Evolutionary conservation across 2,113 vertebrate genomes (phyloP).

Genomic region (Chloebia gouldiae): DNA sequence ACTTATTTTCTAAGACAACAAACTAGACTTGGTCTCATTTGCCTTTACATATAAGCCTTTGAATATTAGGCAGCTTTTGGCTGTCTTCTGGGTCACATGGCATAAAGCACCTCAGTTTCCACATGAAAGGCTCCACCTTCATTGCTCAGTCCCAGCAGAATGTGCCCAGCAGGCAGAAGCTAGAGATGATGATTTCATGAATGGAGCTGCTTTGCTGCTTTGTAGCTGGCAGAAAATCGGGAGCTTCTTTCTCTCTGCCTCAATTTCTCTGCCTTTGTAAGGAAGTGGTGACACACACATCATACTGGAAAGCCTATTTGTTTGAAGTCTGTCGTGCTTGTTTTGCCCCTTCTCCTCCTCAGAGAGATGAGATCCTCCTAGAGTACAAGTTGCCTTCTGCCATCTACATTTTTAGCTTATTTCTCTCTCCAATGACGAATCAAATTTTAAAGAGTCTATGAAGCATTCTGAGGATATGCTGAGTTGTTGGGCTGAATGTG

Average conservation of each 20-base stretch:
- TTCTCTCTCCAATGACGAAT: not conserved
- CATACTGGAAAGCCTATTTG: not conserved
- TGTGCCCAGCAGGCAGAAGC: constrained; percentile 1
- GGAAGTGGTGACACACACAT: not conserved
- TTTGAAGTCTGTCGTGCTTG: not conserved
- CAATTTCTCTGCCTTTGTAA: not conserved
- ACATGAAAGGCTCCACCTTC: not conserved
- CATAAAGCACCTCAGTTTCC: not conserved
- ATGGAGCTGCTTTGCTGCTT: not conserved
- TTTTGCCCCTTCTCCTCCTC: not conserved
- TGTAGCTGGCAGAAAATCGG: not conserved
- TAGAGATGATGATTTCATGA: not conserved
- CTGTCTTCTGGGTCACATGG: constrained; percentile 25
- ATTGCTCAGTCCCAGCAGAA: not conserved
- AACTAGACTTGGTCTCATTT: not conserved
- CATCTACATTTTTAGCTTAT: not conserved
- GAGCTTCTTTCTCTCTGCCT: not conserved
- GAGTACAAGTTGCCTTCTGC: not conserved
- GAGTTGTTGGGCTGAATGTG: not conserved
- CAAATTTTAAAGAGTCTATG: not conserved
- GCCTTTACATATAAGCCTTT: not conserved
- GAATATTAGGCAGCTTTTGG: not conserved
- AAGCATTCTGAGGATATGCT: not conserved
- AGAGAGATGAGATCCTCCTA: not conserved
- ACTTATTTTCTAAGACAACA: not conserved